Percentiles rank a stretch among this genome's conserved stretches.
Conservation (phyloP, 2,797 vertebrate genomes). For the Salmo trutta region DNA sequence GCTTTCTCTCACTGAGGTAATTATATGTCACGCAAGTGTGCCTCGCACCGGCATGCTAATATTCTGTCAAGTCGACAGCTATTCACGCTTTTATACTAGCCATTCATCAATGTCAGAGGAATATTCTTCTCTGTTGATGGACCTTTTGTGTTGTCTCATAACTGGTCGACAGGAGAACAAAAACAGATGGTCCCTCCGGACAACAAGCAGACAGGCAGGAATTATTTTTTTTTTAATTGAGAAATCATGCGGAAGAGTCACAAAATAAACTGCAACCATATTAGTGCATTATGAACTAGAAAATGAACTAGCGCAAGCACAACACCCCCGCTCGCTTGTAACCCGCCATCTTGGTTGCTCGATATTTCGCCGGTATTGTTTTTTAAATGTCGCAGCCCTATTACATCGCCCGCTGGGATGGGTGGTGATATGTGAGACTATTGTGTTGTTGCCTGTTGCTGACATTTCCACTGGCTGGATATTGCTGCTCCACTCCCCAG, state of each 20-base stretch:
- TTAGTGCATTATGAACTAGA: constrained; percentile 25
- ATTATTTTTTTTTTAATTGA: constrained; percentile 52
- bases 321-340: constrained; percentile 34
- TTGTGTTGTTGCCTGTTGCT: constrained; percentile 70
- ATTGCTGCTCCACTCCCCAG: constrained; percentile 63
- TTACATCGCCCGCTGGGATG: constrained; percentile 68
- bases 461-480: constrained; percentile 71
- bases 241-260: constrained; percentile 45
- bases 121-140: constrained; percentile 55
- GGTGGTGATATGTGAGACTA: constrained; percentile 56
- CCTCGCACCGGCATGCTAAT: constrained; percentile 44
- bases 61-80: constrained; percentile 55
- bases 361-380: constrained; percentile 61
- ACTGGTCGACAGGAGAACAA: constrained; percentile 60
- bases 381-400: constrained; percentile 67
- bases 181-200: constrained; percentile 50
- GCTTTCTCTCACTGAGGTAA: constrained; percentile 57
- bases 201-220: constrained; percentile 44
- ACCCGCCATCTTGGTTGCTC: constrained; percentile 40
- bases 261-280: constrained; percentile 49
- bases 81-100: constrained; percentile 64
- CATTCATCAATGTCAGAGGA: constrained; percentile 73
- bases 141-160: constrained; percentile 63
- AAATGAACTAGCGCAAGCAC: constrained; percentile 39
- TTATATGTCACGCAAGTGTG: constrained; percentile 53